Conservation (phyloP, 2,888 invertebrate species). For the Ametastegia equiseti region DNA sequence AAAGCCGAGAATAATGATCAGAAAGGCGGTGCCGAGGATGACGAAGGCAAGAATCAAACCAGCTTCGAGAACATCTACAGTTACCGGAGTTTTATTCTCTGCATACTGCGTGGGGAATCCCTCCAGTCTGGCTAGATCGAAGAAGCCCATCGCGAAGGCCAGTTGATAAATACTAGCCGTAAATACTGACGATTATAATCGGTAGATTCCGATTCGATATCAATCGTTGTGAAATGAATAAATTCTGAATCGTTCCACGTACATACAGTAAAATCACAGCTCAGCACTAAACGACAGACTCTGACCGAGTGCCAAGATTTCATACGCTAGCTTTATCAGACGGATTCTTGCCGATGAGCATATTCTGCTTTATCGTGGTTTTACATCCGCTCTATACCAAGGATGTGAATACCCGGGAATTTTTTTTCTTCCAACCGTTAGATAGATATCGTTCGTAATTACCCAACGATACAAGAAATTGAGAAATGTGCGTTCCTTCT, state of each 20-base stretch:
- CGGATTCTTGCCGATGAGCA: neutral
- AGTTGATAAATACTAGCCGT: neutral
- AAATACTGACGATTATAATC: neutral
- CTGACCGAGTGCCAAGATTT: neutral
- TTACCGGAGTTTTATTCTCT: conserved; percentile 72
- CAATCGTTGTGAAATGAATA: neutral
- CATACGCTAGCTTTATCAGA: neutral
- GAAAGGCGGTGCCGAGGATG: conserved; percentile 72
- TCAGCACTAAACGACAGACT: neutral
- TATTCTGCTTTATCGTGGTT: neutral
- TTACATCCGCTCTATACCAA: neutral
- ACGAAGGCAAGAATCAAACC: conserved; percentile 74
- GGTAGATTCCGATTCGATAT: neutral
- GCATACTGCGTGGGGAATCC: conserved; percentile 75
- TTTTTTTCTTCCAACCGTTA: neutral
- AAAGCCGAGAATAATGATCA: conserved; percentile 71
- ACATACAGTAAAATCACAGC: neutral
- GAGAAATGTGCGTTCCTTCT: too few relatives aligned
- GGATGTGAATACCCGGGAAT: neutral
- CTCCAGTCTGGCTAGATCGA: conserved; percentile 64
- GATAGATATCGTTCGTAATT: neutral
- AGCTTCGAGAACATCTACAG: conserved; percentile 75
- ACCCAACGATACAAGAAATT: neutral
- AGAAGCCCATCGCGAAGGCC: neutral
- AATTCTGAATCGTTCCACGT: neutral